Evolutionary conservation across 2,113 vertebrate species (phyloP).

Genomic region (Gnathonemus longibarbis): DNA sequence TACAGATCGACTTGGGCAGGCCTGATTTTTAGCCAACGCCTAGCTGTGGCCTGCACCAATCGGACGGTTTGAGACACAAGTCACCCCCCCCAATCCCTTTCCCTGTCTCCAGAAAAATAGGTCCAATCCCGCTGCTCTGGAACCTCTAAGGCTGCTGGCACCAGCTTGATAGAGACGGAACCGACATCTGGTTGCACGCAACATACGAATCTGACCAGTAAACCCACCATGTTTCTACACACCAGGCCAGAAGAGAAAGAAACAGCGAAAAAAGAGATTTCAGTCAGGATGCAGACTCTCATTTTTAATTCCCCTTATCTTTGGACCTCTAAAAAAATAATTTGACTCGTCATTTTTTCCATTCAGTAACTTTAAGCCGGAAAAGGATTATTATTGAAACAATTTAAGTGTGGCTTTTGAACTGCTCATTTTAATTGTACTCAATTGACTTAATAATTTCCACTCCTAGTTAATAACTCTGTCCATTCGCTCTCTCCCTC

Average conservation of each 20-base stretch:
- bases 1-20: neutral
- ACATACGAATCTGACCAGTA: neutral
- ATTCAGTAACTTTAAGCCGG: constrained; percentile 27
- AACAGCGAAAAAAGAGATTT: neutral
- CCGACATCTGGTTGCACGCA: neutral
- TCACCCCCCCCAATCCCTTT: neutral
- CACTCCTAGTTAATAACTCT: constrained; percentile 34
- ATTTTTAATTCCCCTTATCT: constrained; percentile 35
- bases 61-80: neutral
- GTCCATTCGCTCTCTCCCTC: constrained; percentile 10
- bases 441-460: constrained; percentile 41
- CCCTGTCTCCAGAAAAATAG: neutral
- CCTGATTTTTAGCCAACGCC: neutral
- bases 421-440: constrained; percentile 29
- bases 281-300: constrained; percentile 35
- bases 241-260: neutral
- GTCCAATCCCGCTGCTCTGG: neutral
- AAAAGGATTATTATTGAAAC: constrained; percentile 40
- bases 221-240: neutral
- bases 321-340: constrained; percentile 27
- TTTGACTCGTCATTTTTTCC: constrained; percentile 34
- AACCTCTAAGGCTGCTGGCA: neutral
- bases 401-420: constrained; percentile 33
- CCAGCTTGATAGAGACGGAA: neutral
- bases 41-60: neutral